phyloP scores from a whole-genome alignment of 1,140 invertebrate genomes.

The Portunus trituberculatus region DNA sequence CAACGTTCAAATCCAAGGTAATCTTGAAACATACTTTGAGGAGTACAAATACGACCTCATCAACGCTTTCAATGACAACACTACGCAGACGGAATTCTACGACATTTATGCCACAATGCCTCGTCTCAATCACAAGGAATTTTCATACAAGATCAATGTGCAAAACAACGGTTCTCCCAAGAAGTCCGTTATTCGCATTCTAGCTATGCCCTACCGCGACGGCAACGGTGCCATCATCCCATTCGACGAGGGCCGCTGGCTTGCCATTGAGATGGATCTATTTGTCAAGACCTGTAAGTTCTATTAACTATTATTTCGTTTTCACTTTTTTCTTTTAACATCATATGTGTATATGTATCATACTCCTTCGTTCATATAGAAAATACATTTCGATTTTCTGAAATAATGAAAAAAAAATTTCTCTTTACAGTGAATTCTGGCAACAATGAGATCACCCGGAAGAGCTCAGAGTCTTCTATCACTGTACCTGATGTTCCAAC shows the following conservation, averaged over 20 bases:
- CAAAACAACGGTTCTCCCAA: neutral
- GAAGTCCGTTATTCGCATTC: constrained; percentile 25
- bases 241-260: constrained; percentile 48
- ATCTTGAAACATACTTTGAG: constrained; percentile 30
- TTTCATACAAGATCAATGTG: constrained; percentile 52
- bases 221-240: constrained; percentile 4
- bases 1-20: neutral
- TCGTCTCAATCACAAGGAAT: constrained; percentile 50
- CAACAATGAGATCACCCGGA: neutral
- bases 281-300: neutral
- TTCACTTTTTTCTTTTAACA: too few species aligned
- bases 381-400: too few species aligned
- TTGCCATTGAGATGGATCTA: constrained; percentile 29
- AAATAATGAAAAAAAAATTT: too few species aligned
- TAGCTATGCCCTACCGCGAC: constrained; percentile 43
- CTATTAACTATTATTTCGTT: too few species aligned
- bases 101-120: neutral
- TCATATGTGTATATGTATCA: too few species aligned
- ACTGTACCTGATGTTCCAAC: neutral
- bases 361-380: too few species aligned
- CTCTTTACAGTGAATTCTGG: neutral
- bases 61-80: neutral
- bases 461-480: neutral
- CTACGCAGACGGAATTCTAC: neutral
- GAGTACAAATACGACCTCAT: neutral